These are phyloP conservation scores for Scotopteryx bipunctaria DNA, from an alignment of 2,888 invertebrate genomes.

Conservation along the genomic window DNA sequence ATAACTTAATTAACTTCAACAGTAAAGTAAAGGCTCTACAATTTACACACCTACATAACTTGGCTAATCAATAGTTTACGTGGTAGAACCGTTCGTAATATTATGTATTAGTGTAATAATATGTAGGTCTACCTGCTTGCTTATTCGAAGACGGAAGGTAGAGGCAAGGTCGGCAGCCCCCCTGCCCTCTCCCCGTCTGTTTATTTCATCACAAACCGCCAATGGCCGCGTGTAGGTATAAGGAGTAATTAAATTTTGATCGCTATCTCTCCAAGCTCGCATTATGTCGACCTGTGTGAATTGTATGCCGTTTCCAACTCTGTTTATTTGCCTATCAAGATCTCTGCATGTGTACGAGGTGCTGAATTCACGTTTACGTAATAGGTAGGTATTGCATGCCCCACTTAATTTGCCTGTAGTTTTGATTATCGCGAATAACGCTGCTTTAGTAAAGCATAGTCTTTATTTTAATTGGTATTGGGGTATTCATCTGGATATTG, in stretches of 20 bases:
- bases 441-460: slow-evolving; percentile 21
- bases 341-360: slow-evolving; percentile 37
- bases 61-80: neutral
- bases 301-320: slow-evolving; percentile 40
- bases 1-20: neutral
- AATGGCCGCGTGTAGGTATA: slow-evolving; percentile 47
- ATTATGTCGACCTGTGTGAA: slow-evolving; percentile 41
- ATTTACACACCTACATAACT: neutral
- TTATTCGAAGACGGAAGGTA: slow-evolving; percentile 44
- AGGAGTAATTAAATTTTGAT: slow-evolving; percentile 60
- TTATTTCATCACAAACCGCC: slow-evolving; percentile 59
- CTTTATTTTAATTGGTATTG: slow-evolving; percentile 26
- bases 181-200: slow-evolving; percentile 33
- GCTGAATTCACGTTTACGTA: slow-evolving; percentile 39
- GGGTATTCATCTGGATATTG: slow-evolving; percentile 1
- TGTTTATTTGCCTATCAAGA: slow-evolving; percentile 42
- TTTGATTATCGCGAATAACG: slow-evolving; percentile 26
- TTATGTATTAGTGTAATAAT: neutral
- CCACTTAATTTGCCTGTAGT: slow-evolving; percentile 34
- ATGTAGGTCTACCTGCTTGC: too few relatives aligned
- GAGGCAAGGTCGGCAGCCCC: slow-evolving; percentile 38
- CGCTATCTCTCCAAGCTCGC: slow-evolving; percentile 46
- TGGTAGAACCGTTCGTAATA: neutral
- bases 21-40: neutral
- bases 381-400: slow-evolving; percentile 30